A percentile compares a stretch with the other conserved stretches of the same genome.
phyloP scores from a whole-genome alignment of 2,113 vertebrate species.

The Orthonyx spaldingii region DNA sequence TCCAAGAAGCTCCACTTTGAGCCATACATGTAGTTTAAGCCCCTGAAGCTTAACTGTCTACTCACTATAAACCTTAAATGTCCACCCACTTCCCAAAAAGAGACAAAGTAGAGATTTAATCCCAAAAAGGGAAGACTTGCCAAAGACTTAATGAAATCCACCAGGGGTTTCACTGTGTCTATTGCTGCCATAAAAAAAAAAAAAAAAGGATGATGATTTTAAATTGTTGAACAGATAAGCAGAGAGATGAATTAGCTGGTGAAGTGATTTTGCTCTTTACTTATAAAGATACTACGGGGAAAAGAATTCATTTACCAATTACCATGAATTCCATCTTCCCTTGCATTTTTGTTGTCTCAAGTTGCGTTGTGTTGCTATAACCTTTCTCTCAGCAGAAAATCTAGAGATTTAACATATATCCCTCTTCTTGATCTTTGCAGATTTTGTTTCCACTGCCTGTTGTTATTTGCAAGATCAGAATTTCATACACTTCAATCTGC shows the following conservation, averaged over 20 bases:
- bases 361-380: not conserved
- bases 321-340: not conserved
- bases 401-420: not conserved
- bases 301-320: not conserved
- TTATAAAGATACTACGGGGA: not conserved
- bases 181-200: not conserved
- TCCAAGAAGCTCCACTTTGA: not conserved
- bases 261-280: not conserved
- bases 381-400: not conserved
- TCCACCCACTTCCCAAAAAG: not conserved
- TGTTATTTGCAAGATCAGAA: not conserved
- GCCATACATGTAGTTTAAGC: not conserved
- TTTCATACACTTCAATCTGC: not conserved
- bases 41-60: not conserved
- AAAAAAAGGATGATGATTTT: not conserved
- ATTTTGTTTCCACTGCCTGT: not conserved
- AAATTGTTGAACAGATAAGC: not conserved
- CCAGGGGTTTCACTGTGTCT: not conserved
- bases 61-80: not conserved
- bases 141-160: not conserved
- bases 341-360: not conserved
- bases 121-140: not conserved
- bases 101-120: not conserved
- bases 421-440: not conserved
- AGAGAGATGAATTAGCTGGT: not conserved